Base-by-base conservation (phyloP, 2,113 vertebrate genomes). In the Patagioenas fasciata region DNA sequence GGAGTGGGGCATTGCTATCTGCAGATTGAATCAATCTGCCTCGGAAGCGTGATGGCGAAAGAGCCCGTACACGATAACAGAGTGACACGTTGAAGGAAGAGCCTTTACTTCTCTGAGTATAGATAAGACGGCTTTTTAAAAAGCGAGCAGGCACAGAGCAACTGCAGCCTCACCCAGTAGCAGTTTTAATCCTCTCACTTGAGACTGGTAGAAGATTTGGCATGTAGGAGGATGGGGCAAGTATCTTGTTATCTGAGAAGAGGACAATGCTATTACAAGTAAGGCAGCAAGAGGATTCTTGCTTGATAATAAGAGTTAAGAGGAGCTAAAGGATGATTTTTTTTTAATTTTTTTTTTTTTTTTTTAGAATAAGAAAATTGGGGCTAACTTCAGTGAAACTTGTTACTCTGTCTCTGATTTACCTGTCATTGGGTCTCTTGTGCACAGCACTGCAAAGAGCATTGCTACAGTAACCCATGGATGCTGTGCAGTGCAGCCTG, bases 201-300 rank as follows among this genome's bases (percentile, higher is more conserved):
- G 77, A 94, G 94, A 96, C 36, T 89, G 84, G 93, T 78, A 36
- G 84, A 92, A 78, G 91, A 95, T 94, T 88, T 95, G 92, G 72
- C 92, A 87, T 88, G 77, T 75, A 44, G 75, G 91, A 93, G 56
- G 85, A 91, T 72, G 80, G 81, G 79, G 54, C 71, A 80, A 91
- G 85, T 87, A 78, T 87, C 80, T 61, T 83, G 88, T 96, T 97
- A 97, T 96, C 92, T 83, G 80, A 91, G 67, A 74, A 50, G 44
- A 92, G 72, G 93, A 97, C 83, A 92, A 78, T 61, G 86, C 56
- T 97, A 88, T 97, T 92, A 96, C 86, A 92, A 89, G 66, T 72
- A 75, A 80, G 88, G 71, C 56, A 92, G 91, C 50, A 44, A 88
- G 74, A 94, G 67, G 96, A 93, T 95, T 89, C 92, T 93, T 93